Base-by-base conservation (phyloP, 2,797 vertebrate genomes). In the Acanthornis magna region DNA sequence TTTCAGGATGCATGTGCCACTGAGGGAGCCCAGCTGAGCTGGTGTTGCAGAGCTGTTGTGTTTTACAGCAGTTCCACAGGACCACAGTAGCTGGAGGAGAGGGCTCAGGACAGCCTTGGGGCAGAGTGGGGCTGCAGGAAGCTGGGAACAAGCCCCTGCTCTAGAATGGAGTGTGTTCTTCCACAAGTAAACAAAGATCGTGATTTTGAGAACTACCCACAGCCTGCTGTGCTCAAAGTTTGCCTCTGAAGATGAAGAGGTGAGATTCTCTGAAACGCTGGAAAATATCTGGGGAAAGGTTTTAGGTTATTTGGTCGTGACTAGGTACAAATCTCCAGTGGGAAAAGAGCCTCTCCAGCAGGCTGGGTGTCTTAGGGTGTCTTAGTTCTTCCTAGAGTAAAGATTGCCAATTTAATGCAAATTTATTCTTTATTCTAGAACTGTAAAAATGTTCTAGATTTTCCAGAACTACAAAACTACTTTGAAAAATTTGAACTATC, bases 371-470 rank as follows among this genome's bases (percentile, higher is more conserved):
- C 16, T 51, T 23, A 4, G 7, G 7, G 3, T 63, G 6, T 17
- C 36, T 60, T 51, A 20, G 32, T 38, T n/a, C 20, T 45, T 58
- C 15, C 36, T 14, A 14, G 3, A 60, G 11, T 23, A 50, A 65
- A 60, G 60, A 43, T 13, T 34, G 40, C 20, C 32, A 62, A 9
- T 48, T 16, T 32, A 43, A 38, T 30, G 11, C 18, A 34, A 34
- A 17, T 27, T 19, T 34, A 14, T 13, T 54, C 26, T 83, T 71
- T 67, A 78, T 34, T 85, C 5, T 9, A 50, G 23, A 62, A 77
- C 16, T 7, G 1, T 13, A 19, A 77, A 65, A 68, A 27, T 25
- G 0, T 13, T 26, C 7, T 3, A n/a, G 4, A 2, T 27, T 74
- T 38, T 70, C 11, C 14, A n/a, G 5, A 50, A 30, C 1, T 43